These are phyloP conservation scores for Drosophila kurseongensis DNA, from an alignment of 1,140 invertebrate species.

Conservation along the genomic window DNA sequence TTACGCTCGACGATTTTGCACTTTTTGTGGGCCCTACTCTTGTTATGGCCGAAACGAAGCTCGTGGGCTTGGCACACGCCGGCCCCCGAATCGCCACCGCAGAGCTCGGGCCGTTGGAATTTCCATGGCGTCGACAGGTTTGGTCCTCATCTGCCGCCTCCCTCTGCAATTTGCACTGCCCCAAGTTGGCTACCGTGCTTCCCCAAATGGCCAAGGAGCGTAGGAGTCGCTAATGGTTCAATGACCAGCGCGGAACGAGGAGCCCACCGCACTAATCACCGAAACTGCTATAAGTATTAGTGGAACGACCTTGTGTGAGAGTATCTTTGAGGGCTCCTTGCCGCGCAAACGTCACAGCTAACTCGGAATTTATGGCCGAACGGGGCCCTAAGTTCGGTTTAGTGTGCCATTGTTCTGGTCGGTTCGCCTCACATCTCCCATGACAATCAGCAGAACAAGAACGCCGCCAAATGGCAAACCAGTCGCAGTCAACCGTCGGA, in stretches of 20 bases:
- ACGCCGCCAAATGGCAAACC: slow-evolving; percentile 59
- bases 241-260: slow-evolving; percentile 47
- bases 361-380: slow-evolving; percentile 64
- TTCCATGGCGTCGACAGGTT: slow-evolving; percentile 55
- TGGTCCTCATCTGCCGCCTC: slow-evolving; percentile 10
- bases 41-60: slow-evolving; percentile 63
- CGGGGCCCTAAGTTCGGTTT: slow-evolving; percentile 65
- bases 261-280: slow-evolving; percentile 32
- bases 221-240: slow-evolving; percentile 57
- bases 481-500: slow-evolving; percentile 47
- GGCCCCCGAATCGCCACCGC: slow-evolving; percentile 47
- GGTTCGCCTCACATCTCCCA: slow-evolving; percentile 64
- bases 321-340: slow-evolving; percentile 24
- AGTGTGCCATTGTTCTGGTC: slow-evolving; percentile 76
- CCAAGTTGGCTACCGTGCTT: slow-evolving; percentile 62
- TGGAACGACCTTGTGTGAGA: slow-evolving; percentile 61
- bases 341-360: slow-evolving; percentile 54
- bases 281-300: slow-evolving; percentile 9
- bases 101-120: slow-evolving; percentile 39
- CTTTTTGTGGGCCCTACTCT: slow-evolving; percentile 51
- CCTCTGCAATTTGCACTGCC: slow-evolving; percentile 57
- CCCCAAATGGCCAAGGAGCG: slow-evolving; percentile 45
- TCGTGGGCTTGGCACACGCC: slow-evolving; percentile 78
- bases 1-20: slow-evolving; percentile 62
- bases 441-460: slow-evolving; percentile 68